Evolutionary conservation across 2,888 invertebrate genomes (phyloP).

Genomic region (Hemaris fuciformis): DNA sequence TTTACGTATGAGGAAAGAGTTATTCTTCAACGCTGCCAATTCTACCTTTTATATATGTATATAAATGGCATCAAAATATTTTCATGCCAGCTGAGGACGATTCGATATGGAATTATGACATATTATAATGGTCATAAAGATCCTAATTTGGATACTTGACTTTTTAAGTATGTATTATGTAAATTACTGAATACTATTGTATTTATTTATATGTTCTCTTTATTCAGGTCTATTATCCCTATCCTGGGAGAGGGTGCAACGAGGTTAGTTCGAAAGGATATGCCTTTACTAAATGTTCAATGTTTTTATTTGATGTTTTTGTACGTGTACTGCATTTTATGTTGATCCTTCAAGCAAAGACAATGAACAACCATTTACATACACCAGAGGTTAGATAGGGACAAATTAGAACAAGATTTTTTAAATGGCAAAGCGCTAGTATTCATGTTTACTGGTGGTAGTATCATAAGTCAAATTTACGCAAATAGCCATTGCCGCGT

Average conservation of each 20-base stretch:
- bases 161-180: no score
- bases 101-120: no score
- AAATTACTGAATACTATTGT: no score
- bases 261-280: constrained; percentile 1
- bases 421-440: background rate
- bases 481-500: no score
- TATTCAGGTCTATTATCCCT: constrained; percentile 7
- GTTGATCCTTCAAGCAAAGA: background rate
- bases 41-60: background rate
- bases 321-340: background rate
- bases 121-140: no score
- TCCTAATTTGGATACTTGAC: no score
- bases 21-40: background rate
- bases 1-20: no score
- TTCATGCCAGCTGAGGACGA: no score
- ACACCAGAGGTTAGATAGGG: background rate
- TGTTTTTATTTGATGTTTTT: constrained; percentile 6
- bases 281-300: background rate
- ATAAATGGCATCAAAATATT: no score
- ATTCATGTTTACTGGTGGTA: background rate
- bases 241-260: constrained; percentile 8
- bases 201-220: constrained; percentile 11
- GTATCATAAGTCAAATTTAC: background rate
- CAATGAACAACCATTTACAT: background rate
- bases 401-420: background rate